phyloP scores from a whole-genome alignment of 2,113 vertebrate species.

The Lethenteron reissneri region DNA sequence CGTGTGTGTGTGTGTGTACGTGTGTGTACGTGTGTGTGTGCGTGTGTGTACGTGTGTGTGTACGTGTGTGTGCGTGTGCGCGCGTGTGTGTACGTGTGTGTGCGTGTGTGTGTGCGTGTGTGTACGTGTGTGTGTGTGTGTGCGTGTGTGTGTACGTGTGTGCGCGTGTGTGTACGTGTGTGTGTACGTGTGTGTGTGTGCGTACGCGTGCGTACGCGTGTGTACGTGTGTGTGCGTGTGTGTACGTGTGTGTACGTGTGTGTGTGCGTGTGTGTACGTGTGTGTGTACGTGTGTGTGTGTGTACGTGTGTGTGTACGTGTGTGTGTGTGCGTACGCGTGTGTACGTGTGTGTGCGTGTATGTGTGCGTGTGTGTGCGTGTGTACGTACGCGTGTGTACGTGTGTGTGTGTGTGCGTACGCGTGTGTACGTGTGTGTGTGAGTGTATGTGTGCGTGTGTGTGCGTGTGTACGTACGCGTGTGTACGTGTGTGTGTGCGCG shows the following conservation, averaged over 20 bases:
- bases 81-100: neutral
- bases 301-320: too few relatives aligned
- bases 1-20: constrained; percentile 2
- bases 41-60: neutral
- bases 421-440: neutral
- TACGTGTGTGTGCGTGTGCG: neutral
- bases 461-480: neutral
- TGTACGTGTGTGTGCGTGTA: neutral
- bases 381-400: neutral
- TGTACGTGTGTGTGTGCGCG: neutral
- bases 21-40: neutral
- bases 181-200: neutral
- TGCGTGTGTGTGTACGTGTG: neutral
- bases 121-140: neutral
- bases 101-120: neutral
- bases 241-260: neutral
- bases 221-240: neutral
- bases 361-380: neutral
- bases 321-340: too few relatives aligned
- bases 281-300: too few relatives aligned
- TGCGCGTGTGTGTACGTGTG: neutral
- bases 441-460: neutral
- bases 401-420: neutral
- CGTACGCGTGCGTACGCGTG: neutral
- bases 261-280: too few relatives aligned